A percentile compares a stretch with the other conserved stretches of the same genome.
phyloP scores from a whole-genome alignment of 2,113 vertebrate genomes.

The Callaeas wilsoni region DNA sequence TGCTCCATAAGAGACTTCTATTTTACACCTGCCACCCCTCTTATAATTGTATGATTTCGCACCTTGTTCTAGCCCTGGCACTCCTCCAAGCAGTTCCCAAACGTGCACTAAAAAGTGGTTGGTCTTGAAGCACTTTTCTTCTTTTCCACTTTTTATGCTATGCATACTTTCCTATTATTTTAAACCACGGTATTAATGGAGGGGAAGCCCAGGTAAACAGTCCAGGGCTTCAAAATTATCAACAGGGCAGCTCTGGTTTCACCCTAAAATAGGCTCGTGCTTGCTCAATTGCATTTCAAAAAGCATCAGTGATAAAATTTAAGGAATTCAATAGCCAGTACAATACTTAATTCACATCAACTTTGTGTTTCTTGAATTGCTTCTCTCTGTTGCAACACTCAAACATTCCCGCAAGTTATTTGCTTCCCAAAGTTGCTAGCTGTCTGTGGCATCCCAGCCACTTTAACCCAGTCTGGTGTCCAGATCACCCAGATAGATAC shows the following conservation, averaged over 20 bases:
- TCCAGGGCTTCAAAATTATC: not conserved
- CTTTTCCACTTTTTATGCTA: not conserved
- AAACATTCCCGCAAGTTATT: not conserved
- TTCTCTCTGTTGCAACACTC: not conserved
- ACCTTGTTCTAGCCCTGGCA: conserved; percentile 38
- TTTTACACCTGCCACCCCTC: conserved; percentile 56
- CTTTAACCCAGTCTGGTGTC: not conserved
- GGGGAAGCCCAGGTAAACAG: not conserved
- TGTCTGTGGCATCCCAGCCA: not conserved
- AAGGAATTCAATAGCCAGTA: not conserved
- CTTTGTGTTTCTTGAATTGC: not conserved
- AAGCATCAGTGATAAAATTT: not conserved
- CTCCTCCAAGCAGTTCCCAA: conserved; percentile 37
- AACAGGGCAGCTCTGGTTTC: not conserved
- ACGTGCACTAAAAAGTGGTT: conserved; percentile 6
- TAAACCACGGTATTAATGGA: not conserved
- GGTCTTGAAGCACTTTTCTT: conserved; percentile 33
- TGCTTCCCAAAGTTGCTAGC: not conserved
- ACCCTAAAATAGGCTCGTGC: not conserved
- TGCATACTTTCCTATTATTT: conserved; percentile 15
- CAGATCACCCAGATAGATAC: not conserved
- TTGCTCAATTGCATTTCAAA: not conserved
- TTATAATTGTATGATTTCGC: conserved; percentile 47
- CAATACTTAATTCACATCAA: not conserved
- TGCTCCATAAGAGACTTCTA: conserved; percentile 53